These are phyloP conservation scores for Enteromius trimaculatus DNA, from an alignment of 2,797 vertebrate species.

Conservation along the genomic window DNA sequence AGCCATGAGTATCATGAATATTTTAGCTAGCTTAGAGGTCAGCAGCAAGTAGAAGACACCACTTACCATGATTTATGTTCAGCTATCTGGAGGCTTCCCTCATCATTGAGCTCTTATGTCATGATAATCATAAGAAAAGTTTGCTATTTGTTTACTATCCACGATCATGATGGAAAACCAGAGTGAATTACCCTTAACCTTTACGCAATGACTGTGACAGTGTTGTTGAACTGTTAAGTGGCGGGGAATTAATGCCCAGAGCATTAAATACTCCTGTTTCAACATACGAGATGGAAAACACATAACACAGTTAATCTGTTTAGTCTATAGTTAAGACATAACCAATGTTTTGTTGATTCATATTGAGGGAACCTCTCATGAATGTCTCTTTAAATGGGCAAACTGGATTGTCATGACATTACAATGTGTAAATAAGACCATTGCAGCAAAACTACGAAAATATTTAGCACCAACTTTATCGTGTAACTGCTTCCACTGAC, in stretches of 20 bases:
- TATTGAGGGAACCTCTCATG: neutral
- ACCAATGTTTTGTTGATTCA: conserved; percentile 15
- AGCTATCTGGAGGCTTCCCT: conserved; percentile 1
- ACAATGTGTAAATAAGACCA: neutral
- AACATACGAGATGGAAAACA: conserved; percentile 17
- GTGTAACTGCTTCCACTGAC: neutral
- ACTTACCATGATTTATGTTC: conserved; percentile 17
- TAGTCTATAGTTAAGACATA: conserved; percentile 16
- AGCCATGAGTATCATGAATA: conserved; percentile 15
- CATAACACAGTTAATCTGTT: conserved; percentile 12
- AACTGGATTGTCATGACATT: neutral
- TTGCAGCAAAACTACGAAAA: neutral
- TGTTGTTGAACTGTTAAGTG: conserved; percentile 30
- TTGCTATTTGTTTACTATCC: conserved; percentile 20
- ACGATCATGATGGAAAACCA: neutral
- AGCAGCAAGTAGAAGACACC: conserved; percentile 13
- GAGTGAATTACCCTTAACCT: conserved; percentile 12
- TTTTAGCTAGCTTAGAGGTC: conserved; percentile 24
- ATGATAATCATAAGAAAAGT: conserved; percentile 6
- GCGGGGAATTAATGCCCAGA: neutral
- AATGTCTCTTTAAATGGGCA: conserved; percentile 1
- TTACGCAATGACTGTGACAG: conserved; percentile 5
- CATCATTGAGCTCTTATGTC: conserved; percentile 2
- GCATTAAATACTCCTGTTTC: conserved; percentile 1
- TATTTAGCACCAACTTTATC: neutral